Conservation (phyloP, 2,797 vertebrate species). For the Leucoraja ocellata region DNA sequence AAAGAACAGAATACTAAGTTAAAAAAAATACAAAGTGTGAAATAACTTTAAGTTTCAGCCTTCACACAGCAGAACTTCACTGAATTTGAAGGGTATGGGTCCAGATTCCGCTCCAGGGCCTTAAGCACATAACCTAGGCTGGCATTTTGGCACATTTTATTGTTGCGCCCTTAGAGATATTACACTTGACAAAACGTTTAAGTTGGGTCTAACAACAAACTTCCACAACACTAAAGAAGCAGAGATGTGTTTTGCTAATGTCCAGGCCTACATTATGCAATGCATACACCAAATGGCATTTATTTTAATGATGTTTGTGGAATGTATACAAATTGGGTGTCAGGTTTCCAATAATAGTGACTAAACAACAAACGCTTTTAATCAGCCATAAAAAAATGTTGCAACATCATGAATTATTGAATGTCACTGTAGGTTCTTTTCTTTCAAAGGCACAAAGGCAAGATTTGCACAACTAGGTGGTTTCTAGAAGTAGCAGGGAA, state of each 20-base stretch:
- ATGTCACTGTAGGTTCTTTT: neutral
- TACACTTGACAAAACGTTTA: neutral
- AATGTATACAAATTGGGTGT: neutral
- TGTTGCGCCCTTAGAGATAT: neutral
- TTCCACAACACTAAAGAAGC: too few relatives aligned
- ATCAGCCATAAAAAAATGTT: neutral
- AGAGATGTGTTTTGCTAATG: neutral
- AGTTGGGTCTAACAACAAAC: too few relatives aligned
- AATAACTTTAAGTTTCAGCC: neutral
- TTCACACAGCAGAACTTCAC: neutral
- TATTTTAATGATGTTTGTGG: neutral
- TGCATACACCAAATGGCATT: neutral
- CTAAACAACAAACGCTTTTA: neutral
- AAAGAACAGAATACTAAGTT: neutral
- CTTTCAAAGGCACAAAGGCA: neutral
- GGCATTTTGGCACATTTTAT: too few relatives aligned
- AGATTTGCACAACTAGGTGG: neutral
- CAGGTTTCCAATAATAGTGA: neutral
- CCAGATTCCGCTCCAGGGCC: neutral
- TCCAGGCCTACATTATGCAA: too few relatives aligned
- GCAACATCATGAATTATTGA: neutral
- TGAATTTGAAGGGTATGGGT: neutral
- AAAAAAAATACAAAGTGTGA: neutral
- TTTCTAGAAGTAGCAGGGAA: neutral
- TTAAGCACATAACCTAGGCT: neutral